phyloP scores from a whole-genome alignment of 2,113 vertebrate genomes.

The Bubo blakistoni region DNA sequence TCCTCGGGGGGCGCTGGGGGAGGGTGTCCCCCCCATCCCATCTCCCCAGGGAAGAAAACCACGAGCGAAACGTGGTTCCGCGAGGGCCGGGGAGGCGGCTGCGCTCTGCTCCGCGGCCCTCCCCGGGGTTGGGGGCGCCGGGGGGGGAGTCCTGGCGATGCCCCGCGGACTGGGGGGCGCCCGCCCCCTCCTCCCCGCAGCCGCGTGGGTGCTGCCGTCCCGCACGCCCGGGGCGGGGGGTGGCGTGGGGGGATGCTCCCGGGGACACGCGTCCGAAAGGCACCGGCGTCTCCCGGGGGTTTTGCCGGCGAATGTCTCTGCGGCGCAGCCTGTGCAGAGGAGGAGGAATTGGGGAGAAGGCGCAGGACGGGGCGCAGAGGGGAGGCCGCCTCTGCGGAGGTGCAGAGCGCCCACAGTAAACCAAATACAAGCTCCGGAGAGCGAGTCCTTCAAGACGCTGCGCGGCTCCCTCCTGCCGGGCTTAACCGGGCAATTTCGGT shows the following conservation, averaged over 20 bases:
- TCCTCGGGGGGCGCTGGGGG: background rate
- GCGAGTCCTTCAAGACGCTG: background rate
- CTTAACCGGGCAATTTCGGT: rapidly evolving
- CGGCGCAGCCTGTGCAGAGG: background rate
- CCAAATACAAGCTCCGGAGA: background rate
- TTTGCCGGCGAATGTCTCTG: background rate
- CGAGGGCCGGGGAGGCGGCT: background rate
- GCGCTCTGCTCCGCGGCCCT: background rate
- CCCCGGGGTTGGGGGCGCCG: background rate
- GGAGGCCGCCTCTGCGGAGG: background rate
- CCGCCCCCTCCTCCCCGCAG: too few species aligned
- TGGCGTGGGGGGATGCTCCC: background rate
- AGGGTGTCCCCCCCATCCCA: too few species aligned
- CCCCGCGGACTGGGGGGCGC: background rate
- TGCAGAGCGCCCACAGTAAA: background rate
- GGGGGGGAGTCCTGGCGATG: background rate
- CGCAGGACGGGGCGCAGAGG: background rate
- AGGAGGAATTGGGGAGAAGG: background rate
- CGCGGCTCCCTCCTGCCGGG: background rate
- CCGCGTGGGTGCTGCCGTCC: too few species aligned
- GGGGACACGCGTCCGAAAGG: background rate
- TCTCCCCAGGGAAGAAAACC: background rate
- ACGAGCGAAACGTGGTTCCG: background rate
- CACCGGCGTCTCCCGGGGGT: background rate
- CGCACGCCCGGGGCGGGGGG: background rate